A percentile compares a stretch with the other conserved stretches of the same genome.
Conservation (phyloP, 2,888 invertebrate species). For the Melanargia galathea region DNA sequence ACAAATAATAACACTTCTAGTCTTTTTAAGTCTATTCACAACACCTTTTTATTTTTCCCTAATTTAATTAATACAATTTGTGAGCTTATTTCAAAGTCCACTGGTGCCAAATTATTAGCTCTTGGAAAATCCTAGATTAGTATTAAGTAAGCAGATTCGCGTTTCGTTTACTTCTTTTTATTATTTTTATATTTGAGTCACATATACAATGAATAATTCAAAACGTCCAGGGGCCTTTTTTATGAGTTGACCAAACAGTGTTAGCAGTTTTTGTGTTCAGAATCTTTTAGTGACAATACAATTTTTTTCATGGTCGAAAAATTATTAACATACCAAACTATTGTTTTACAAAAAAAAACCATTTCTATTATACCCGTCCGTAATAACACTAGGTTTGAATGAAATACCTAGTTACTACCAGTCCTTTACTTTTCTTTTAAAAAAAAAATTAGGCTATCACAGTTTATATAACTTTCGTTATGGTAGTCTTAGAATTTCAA, state of each 20-base stretch:
- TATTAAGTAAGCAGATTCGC: conserved; percentile 1
- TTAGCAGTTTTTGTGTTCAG: conserved; percentile 6
- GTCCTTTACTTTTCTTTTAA: too few relatives aligned
- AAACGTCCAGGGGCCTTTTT: conserved; percentile 45
- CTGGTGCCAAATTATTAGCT: conserved; percentile 3
- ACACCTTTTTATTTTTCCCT: neutral
- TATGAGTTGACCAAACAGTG: conserved; percentile 56
- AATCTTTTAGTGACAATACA: conserved; percentile 1
- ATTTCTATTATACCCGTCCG: too few relatives aligned
- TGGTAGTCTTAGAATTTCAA: too few relatives aligned
- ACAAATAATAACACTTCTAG: too few relatives aligned
- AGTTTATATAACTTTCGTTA: too few relatives aligned
- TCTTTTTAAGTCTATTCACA: too few relatives aligned
- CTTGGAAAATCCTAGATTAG: conserved; percentile 1
- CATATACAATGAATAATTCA: conserved; percentile 68
- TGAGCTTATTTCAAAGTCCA: neutral
- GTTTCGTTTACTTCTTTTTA: conserved; percentile 63
- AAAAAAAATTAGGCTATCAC: too few relatives aligned
- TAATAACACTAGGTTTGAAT: too few relatives aligned
- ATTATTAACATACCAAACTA: too few relatives aligned
- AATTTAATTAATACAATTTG: neutral
- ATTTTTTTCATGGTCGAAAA: neutral
- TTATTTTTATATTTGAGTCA: conserved; percentile 49
- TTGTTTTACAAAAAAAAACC: too few relatives aligned
- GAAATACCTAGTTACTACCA: too few relatives aligned